Evolutionary conservation across 2,113 vertebrate genomes (phyloP), one percentile per base, ranked within the genome.

Genomic region (Danionella cerebrum): DNA sequence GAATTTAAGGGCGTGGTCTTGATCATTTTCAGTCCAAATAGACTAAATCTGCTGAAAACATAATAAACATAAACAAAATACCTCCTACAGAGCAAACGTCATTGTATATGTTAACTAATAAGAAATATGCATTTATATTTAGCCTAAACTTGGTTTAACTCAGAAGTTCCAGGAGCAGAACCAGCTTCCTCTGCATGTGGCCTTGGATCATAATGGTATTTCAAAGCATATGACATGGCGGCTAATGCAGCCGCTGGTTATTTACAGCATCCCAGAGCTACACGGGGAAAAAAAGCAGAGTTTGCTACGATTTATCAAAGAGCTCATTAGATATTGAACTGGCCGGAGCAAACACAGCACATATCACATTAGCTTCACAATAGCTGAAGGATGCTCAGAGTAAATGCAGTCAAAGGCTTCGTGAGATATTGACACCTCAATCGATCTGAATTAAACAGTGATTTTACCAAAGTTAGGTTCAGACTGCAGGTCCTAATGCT

Each of bases 251-350:
- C 48, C 21, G 60, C 7, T 25, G 52, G 65, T 53, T 72, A 76
- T 76, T 72, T 69, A 72, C 67, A 75, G 55, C 6, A 4, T 14
- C 42, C 7, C 39, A 19, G 45, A 69, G 53, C 53, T 25, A 35
- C 52, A 45, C 44, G 21, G 57, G 44, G 54, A 38, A 29, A 68
- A 35, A 65, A 65, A 60, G 35, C 51, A 42, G 53, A 27, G 35
- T 65, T 51, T 10, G 47, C 47, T 16, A 33, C 53, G 14, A 45
- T 70, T 69, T 53, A 76, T 72, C 65, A 65, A 22, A 31, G 16
- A 53, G 39, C 70, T 69, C 60, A 60, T 72, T 76, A 76, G 29
- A 72, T 39, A 69, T 38, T 47, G 44, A 59, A 54, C 29, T 44
- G 45, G 55, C 51, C 35, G 19, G 29, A 51, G 42, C 38, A 70